Conservation (phyloP, 1,140 invertebrate species). For the Aethina tumida region DNA sequence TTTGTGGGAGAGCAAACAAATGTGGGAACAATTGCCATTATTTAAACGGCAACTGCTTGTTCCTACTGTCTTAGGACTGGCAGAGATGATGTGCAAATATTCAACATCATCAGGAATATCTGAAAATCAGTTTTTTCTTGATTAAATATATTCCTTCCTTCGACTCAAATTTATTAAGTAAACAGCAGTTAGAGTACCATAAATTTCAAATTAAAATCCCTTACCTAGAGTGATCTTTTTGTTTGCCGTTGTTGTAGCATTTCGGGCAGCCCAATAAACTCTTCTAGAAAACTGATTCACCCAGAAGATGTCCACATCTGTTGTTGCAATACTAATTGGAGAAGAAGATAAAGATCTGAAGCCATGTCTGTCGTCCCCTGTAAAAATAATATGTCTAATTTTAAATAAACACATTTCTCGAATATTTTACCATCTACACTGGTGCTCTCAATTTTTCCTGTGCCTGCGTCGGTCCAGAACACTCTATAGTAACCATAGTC, state of each 20-base stretch:
- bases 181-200: background rate
- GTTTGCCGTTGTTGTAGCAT: constrained; percentile 31
- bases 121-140: constrained; percentile 14
- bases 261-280: constrained; percentile 51
- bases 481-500: constrained; percentile 40
- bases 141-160: background rate
- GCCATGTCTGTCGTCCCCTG: constrained; percentile 33
- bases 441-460: constrained; percentile 43
- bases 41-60: constrained; percentile 48
- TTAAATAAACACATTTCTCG: background rate
- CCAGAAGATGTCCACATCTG: constrained; percentile 53
- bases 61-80: constrained; percentile 13
- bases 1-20: constrained; percentile 45
- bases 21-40: constrained; percentile 63
- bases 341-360: constrained; percentile 36
- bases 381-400: constrained; percentile 1
- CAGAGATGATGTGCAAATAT: constrained; percentile 23
- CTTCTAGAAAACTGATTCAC: constrained; percentile 39
- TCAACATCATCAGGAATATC: constrained; percentile 25
- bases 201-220: background rate
- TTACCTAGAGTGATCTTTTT: constrained; percentile 33
- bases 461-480: constrained; percentile 45
- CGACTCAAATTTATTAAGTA: background rate
- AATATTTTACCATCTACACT: constrained; percentile 39
- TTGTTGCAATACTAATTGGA: constrained; percentile 43